These are phyloP conservation scores for Amblyraja radiata DNA, from an alignment of 2,797 vertebrate genomes.

Conservation along the genomic window DNA sequence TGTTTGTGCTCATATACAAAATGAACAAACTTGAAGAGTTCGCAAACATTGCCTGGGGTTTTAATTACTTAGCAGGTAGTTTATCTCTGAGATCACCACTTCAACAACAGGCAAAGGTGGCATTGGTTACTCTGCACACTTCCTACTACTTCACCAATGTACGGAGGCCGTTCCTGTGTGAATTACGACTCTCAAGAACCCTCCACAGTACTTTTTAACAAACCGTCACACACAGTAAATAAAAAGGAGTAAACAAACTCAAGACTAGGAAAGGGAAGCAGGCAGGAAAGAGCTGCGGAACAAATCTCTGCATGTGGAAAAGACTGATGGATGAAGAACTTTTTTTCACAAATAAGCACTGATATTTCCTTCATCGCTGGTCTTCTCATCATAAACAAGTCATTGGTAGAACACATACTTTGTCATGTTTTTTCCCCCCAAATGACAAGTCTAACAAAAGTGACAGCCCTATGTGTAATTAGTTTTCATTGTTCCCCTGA, in stretches of 20 bases:
- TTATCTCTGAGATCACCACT: not conserved
- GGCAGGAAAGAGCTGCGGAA: not conserved
- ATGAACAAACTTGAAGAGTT: not conserved
- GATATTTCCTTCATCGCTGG: not conserved
- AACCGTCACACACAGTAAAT: constrained; percentile 42
- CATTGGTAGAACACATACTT: constrained; percentile 25
- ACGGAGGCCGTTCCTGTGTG: constrained; percentile 41
- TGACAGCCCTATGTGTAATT: constrained; percentile 59
- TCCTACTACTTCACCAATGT: constrained; percentile 39
- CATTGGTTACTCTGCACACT: not conserved
- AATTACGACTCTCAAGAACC: constrained; percentile 40
- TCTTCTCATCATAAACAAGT: constrained; percentile 35
- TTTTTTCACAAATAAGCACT: not conserved
- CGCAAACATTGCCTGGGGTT: not conserved
- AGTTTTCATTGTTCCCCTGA: constrained; percentile 61
- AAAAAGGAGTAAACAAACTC: not conserved
- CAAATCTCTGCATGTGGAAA: constrained; percentile 4
- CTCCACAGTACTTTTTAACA: constrained; percentile 27
- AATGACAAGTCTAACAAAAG: constrained; percentile 51
- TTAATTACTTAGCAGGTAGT: not conserved
- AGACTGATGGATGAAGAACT: not conserved
- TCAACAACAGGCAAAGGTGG: not conserved
- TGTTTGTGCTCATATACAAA: not conserved
- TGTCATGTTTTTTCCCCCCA: constrained; percentile 47
- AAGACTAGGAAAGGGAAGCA: not conserved